phyloP scores from a whole-genome alignment of 2,113 vertebrate genomes.

The Empidonax alnorum region DNA sequence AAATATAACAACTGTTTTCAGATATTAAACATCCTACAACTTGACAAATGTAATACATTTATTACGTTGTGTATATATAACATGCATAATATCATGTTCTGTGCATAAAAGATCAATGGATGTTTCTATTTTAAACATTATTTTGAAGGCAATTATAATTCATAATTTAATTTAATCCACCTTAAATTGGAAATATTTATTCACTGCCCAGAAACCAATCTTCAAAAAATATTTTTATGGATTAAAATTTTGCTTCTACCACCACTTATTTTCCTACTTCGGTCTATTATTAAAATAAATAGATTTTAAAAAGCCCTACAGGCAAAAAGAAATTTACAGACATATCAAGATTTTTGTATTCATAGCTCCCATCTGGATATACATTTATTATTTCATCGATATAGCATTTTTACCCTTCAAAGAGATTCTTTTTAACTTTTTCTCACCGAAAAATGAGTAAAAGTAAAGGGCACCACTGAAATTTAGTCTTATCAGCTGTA shows the following conservation, averaged over 20 bases:
- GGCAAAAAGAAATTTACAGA: not conserved
- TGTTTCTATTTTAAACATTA: conserved; percentile 11
- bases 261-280: conserved; percentile 9
- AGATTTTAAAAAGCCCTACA: not conserved
- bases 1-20: conserved; percentile 50
- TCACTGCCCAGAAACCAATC: conserved; percentile 37
- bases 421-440: not conserved
- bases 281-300: conserved; percentile 18
- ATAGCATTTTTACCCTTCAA: not conserved
- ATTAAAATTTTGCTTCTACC: conserved; percentile 1
- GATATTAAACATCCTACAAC: conserved; percentile 34
- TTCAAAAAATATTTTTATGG: not conserved
- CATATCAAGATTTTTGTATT: not conserved
- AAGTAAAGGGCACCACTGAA: not conserved
- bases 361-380: not conserved
- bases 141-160: conserved; percentile 38
- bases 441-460: not conserved
- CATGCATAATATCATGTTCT: not conserved
- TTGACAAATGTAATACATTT: conserved; percentile 29
- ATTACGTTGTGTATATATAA: not conserved
- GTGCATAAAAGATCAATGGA: conserved; percentile 14
- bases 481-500: not conserved
- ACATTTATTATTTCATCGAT: not conserved
- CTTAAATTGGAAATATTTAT: conserved; percentile 20
- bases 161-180: conserved; percentile 61